phyloP scores from a whole-genome alignment of 2,113 vertebrate genomes.

The Gallinago jamesoni region DNA sequence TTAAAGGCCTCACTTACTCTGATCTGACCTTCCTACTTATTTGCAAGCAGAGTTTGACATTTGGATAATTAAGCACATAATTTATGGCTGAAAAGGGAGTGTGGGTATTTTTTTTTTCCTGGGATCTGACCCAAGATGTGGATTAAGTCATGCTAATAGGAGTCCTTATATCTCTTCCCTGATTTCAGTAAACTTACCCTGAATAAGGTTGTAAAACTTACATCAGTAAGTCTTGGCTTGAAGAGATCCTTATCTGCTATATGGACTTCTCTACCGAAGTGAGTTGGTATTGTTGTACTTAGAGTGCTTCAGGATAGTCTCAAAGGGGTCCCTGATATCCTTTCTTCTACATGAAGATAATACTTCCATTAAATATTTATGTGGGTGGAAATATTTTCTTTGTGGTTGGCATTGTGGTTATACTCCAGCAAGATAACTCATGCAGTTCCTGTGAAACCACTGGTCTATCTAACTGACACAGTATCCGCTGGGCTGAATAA shows the following conservation, averaged over 20 bases:
- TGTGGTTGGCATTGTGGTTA: neutral
- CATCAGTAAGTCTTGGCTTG: neutral
- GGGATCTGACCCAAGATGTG: neutral
- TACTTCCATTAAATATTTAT: constrained; percentile 38
- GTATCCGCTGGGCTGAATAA: neutral
- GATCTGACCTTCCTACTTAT: constrained; percentile 31
- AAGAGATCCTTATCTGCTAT: neutral
- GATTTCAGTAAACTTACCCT: neutral
- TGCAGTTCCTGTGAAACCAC: neutral
- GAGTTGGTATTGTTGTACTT: neutral
- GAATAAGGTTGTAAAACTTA: neutral
- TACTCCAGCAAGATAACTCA: neutral
- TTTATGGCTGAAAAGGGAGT: constrained; percentile 20
- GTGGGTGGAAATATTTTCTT: constrained; percentile 22
- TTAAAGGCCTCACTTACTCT: constrained; percentile 3
- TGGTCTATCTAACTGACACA: neutral
- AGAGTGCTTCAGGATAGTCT: neutral
- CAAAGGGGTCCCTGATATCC: neutral
- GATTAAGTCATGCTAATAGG: neutral
- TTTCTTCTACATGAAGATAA: neutral
- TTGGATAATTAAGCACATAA: constrained; percentile 49
- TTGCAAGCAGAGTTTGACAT: constrained; percentile 20
- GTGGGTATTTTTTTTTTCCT: neutral
- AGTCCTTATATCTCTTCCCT: neutral
- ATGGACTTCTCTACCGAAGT: neutral